Evolutionary conservation across 2,113 vertebrate genomes (phyloP).

Genomic region (Siniperca knerii): DNA sequence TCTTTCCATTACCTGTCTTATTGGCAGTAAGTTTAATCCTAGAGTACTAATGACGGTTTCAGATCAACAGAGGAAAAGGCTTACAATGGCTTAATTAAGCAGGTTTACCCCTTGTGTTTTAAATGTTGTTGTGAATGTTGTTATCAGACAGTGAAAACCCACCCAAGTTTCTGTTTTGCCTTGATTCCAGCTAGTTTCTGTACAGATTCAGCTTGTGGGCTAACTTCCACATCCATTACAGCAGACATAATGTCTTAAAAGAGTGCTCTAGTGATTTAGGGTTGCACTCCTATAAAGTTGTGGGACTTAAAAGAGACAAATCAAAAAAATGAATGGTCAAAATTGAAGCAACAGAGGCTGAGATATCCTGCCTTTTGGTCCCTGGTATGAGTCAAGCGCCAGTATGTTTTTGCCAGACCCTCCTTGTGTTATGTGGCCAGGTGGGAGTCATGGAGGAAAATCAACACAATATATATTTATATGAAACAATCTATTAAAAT

Average conservation of each 20-base stretch:
- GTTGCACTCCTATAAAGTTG: background rate
- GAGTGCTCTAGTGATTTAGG: background rate
- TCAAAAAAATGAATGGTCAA: background rate
- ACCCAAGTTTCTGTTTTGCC: background rate
- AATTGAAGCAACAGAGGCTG: background rate
- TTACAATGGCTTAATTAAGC: background rate
- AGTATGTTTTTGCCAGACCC: background rate
- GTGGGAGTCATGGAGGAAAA: background rate
- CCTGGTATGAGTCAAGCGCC: background rate
- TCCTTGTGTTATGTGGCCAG: background rate
- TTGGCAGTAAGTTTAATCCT: slow-evolving; percentile 23
- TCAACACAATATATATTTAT: background rate
- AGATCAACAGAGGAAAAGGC: background rate
- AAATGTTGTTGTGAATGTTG: background rate
- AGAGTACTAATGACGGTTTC: background rate
- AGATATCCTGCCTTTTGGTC: background rate
- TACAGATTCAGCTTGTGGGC: background rate
- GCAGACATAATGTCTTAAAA: background rate
- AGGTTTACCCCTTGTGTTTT: background rate
- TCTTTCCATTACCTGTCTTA: background rate
- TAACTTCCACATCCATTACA: background rate
- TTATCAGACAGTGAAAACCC: background rate
- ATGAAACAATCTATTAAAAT: background rate
- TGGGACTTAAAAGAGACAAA: background rate
- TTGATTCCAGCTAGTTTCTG: background rate